phyloP scores from a whole-genome alignment of 1,140 invertebrate genomes.

The Brachionus koreanus region DNA sequence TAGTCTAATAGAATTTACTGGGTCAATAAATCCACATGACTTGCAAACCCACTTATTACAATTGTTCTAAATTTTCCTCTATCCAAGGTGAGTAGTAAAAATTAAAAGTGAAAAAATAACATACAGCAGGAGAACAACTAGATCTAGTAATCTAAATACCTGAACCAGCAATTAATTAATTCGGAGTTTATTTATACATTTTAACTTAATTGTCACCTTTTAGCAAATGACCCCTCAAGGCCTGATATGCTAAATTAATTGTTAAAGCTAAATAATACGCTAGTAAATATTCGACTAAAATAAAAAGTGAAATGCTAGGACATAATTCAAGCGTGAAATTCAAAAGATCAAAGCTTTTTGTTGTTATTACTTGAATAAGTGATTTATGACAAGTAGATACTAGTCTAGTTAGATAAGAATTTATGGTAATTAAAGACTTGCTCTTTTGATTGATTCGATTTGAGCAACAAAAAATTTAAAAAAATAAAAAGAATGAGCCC shows the following conservation, averaged over 20 bases:
- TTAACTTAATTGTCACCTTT: constrained; percentile 31
- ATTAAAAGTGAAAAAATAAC: constrained; percentile 31
- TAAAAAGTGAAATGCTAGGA: not conserved
- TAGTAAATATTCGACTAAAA: not conserved
- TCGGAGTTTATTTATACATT: not conserved
- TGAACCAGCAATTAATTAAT: constrained; percentile 18
- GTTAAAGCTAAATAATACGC: not conserved
- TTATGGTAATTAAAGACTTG: constrained; percentile 15
- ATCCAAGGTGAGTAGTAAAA: constrained; percentile 15
- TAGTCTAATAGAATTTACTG: constrained; percentile 1
- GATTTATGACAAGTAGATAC: constrained; percentile 1
- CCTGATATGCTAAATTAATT: constrained; percentile 18
- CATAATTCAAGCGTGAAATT: not conserved
- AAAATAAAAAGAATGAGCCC: not conserved
- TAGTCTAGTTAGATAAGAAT: not conserved
- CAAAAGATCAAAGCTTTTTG: not conserved
- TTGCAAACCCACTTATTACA: constrained; percentile 5
- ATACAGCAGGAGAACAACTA: constrained; percentile 17
- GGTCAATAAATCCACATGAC: constrained; percentile 33
- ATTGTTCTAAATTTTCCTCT: not conserved
- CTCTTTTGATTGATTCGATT: constrained; percentile 1
- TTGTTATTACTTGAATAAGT: not conserved
- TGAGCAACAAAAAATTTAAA: not conserved
- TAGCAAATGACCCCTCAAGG: not conserved
- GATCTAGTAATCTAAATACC: not conserved